Evolutionary conservation across 2,888 invertebrate genomes (phyloP), one percentile per base, ranked within the genome.

Genomic region (Temnothorax rugatulus): DNA sequence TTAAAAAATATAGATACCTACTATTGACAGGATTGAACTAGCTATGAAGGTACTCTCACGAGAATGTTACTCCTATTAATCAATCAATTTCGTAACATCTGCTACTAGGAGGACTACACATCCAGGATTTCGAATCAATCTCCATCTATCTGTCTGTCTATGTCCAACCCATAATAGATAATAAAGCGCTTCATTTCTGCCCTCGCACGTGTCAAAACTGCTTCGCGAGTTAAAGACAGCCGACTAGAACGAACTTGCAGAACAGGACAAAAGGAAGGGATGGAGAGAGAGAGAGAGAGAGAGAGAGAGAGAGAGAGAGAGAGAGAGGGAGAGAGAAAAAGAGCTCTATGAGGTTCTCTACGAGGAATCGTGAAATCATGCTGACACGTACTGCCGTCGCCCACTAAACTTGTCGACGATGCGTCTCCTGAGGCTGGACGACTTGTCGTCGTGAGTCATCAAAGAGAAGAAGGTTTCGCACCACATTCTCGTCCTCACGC

Each of bases 391-490:
- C 50, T 34, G 25, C 41, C 25, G 50, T 63, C 81, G 69, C 44
- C 47, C 13, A 61, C 74, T 81, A 84, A 84, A 85, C 84, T 84
- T 64, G 85, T 85, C 87, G 85, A 74, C 74, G 71, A 85, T 79
- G 82, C 74, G 86, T 69, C 84, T 73, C 84, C 34, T 25, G 83
- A 84, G 82, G 71, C 81, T 63, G 61, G 63, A 87, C 59, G 71
- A 74, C 74, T 83, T 76, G 38, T 61, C 81, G 59, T 41, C 69
- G 21, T 21, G 38, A 34, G 21, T 38, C 82, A 63, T 63, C 75
- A 71, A 54, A 38, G 69, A 34, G 81, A 21, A 21, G 13, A 63
- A 82, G 50, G 13, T 75, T 66, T 81, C 57, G 34, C 54, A 13
- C n/a, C 68, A 74, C 68, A 74, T 71, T 57, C 59, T 21, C 34